Evolutionary conservation across 2,888 invertebrate genomes (phyloP), one percentile per base, ranked within the genome.

Genomic region (Perithous albicinctus): DNA sequence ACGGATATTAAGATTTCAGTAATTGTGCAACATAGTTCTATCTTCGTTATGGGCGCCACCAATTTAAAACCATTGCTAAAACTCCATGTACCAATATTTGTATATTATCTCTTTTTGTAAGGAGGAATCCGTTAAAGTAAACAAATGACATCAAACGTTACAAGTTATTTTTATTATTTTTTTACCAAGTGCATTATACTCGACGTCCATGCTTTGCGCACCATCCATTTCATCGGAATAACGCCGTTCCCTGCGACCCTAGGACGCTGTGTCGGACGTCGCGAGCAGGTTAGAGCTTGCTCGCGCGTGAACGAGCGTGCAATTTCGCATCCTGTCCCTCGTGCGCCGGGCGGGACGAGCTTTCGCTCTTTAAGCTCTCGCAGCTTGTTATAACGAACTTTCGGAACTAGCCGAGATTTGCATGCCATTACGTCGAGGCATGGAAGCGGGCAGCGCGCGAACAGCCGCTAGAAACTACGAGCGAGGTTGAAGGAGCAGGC

Each of bases 371-470:
- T 79, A 83, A 84, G 85, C 85, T 85, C 84, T 83, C 79, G 80
- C 85, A 85, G 86, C 85, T 86, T 87, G 85, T 86, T 86, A 85
- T 87, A 88, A 89, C 86, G 87, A 89, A 89, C 87, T 89, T 89
- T 88, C 77, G 86, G 84, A 87, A 88, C 87, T 86, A 87, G 85
- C 86, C 84, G 87, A 87, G 89, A 89, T 90, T 89, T 89, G 88
- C 89, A 89, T 89, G 83, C 76, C 87, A 87, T 88, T 89, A 88
- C 76, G 67, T 51, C 41, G 64, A 56, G 75, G 18, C 46, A 29
- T 51, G 73, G 35, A 48, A 73, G 43, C 41, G 51, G 63, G 48
- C 63, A 59, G 48, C 43, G 20, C 43, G 20, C 48, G 41, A 54
- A 38, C 70, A 80, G 76, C 64, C 66, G 67, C 73, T 61, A 46